phyloP scores from a whole-genome alignment of 2,888 invertebrate species.

The Cotesia congregata region DNA sequence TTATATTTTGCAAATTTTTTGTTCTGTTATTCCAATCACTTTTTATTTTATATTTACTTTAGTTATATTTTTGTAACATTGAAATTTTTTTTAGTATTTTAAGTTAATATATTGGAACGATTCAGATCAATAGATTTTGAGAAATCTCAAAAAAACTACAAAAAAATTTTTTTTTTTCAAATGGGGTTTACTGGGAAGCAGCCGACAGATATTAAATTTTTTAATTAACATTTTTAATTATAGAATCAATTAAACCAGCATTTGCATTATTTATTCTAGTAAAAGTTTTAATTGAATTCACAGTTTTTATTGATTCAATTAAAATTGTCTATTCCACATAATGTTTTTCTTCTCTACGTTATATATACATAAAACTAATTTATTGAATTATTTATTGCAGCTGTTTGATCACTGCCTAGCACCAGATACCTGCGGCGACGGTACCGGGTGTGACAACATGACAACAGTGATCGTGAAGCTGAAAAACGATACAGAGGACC shows the following conservation, averaged over 20 bases:
- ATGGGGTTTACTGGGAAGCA: too few relatives aligned
- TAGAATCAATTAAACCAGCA: not conserved
- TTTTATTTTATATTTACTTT: too few relatives aligned
- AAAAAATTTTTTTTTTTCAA: too few relatives aligned
- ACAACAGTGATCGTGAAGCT: conserved; percentile 94
- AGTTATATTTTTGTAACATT: too few relatives aligned
- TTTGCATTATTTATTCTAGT: not conserved
- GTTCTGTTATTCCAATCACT: too few relatives aligned
- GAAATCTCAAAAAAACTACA: too few relatives aligned
- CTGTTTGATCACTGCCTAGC: conserved; percentile 95
- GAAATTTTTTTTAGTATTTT: too few relatives aligned
- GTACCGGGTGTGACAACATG: conserved; percentile 99
- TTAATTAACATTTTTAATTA: not conserved
- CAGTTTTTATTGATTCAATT: not conserved
- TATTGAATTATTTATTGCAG: conserved; percentile 73
- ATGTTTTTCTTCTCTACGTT: not conserved
- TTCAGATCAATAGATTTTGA: too few relatives aligned
- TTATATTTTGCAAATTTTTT: too few relatives aligned
- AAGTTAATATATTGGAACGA: too few relatives aligned
- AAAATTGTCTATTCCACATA: not conserved
- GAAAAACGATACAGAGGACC: conserved; percentile 67
- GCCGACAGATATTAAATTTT: not conserved
- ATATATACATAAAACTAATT: not conserved
- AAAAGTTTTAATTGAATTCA: not conserved
- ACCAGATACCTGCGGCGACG: conserved; percentile 93